Evolutionary conservation across 2,888 invertebrate genomes (phyloP).

Genomic region (Oconnorella tubifera): DNA sequence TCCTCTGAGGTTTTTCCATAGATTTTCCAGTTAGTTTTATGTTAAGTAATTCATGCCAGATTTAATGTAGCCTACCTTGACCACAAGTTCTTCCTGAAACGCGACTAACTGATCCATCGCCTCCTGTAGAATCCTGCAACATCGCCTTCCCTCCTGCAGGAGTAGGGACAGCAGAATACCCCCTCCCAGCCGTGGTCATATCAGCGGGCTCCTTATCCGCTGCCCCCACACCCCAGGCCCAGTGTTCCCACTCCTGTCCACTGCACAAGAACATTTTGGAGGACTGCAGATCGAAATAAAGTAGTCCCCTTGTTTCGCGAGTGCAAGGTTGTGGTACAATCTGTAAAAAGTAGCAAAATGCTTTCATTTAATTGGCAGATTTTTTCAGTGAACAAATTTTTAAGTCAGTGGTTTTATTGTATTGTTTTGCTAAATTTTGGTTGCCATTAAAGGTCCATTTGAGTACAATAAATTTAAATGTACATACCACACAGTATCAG

Average conservation of each 20-base stretch:
- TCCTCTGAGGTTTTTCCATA: no score
- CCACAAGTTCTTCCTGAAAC: no score
- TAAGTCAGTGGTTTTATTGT: no score
- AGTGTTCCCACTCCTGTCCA: slow-evolving; percentile 43
- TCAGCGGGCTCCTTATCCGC: background rate
- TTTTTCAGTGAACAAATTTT: no score
- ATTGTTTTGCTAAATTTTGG: no score
- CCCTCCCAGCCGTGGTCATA: no score
- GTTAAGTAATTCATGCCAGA: no score
- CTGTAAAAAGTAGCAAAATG: slow-evolving; percentile 7
- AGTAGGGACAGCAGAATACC: background rate
- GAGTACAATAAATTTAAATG: background rate
- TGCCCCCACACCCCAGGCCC: slow-evolving; percentile 24
- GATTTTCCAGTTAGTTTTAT: no score
- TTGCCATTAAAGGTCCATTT: no score
- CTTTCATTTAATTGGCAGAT: no score
- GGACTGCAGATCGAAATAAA: slow-evolving; percentile 46
- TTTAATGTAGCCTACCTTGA: no score
- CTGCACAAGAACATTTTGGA: slow-evolving; percentile 50
- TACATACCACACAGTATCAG: no score
- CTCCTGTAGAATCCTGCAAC: background rate
- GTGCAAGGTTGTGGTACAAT: slow-evolving; percentile 43
- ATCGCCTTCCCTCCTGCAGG: background rate
- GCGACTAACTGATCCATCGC: background rate
- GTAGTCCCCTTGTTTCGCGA: slow-evolving; percentile 43